Evolutionary conservation across 2,113 vertebrate genomes (phyloP).

Genomic region (Amblyopsis rosae): DNA sequence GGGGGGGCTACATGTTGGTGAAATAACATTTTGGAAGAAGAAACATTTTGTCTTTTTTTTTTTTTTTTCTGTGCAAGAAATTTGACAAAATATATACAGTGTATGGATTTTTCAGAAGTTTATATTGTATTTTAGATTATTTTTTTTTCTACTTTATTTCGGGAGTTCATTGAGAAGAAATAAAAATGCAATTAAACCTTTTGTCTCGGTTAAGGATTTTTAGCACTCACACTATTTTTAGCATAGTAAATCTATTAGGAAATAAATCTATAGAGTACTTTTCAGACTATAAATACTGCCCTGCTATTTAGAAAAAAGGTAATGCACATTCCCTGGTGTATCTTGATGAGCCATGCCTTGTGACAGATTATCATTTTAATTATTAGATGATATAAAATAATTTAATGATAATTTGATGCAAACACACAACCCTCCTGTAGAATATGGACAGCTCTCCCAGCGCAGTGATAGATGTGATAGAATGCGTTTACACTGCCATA

Average conservation of each 20-base stretch:
- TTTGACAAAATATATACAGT: conserved; percentile 49
- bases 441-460: too few species aligned
- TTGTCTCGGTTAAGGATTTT: conserved; percentile 27
- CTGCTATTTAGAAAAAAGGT: too few species aligned
- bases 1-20: conserved; percentile 45
- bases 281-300: too few species aligned
- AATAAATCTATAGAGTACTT: too few species aligned
- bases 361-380: too few species aligned
- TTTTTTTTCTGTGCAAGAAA: conserved; percentile 57
- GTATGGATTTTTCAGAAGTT: conserved; percentile 75
- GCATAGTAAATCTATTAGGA: background rate
- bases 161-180: conserved; percentile 70
- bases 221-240: conserved; percentile 4
- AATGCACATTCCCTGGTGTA: too few species aligned
- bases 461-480: too few species aligned
- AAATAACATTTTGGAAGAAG: conserved; percentile 58
- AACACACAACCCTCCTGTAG: too few species aligned
- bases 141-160: conserved; percentile 61
- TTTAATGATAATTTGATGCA: too few species aligned
- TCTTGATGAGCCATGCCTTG: too few species aligned
- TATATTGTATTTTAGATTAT: conserved; percentile 80
- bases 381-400: too few species aligned
- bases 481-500: too few species aligned
- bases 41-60: conserved; percentile 67
- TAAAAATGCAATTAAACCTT: conserved; percentile 60